phyloP scores from a whole-genome alignment of 2,888 invertebrate genomes.

The Ptilodon capucinus region DNA sequence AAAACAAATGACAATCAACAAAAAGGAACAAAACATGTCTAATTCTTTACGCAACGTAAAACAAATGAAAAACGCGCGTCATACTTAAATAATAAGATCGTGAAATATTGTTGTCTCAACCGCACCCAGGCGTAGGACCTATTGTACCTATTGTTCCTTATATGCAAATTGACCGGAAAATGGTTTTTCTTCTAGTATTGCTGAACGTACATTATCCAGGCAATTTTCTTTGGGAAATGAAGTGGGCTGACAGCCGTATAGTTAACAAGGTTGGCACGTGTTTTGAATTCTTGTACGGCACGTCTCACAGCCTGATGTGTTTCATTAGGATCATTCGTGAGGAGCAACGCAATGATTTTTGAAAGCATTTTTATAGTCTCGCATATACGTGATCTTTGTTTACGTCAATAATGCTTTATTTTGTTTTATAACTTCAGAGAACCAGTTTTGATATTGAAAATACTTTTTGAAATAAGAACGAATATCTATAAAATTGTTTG shows the following conservation, averaged over 20 bases:
- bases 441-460: too few relatives aligned
- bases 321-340: conserved; percentile 45
- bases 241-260: conserved; percentile 37
- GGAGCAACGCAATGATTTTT: conserved; percentile 33
- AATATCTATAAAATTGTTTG: too few relatives aligned
- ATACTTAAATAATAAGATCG: background rate
- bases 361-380: conserved; percentile 17
- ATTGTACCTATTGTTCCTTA: conserved; percentile 3
- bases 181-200: conserved; percentile 16
- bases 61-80: background rate
- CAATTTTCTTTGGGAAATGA: conserved; percentile 41
- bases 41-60: background rate
- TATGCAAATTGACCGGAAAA: conserved; percentile 4
- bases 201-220: conserved; percentile 27
- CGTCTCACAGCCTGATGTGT: conserved; percentile 37
- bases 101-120: background rate
- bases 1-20: too few relatives aligned
- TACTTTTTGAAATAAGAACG: too few relatives aligned
- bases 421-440: too few relatives aligned
- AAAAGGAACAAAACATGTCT: background rate
- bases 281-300: conserved; percentile 38
- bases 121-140: background rate
- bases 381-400: conserved; percentile 1
- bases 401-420: background rate
- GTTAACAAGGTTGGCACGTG: conserved; percentile 44